Percentiles rank a stretch among this genome's conserved stretches.
Conservation (phyloP, 2,888 invertebrate species). For the Iselma pallidipennis region DNA sequence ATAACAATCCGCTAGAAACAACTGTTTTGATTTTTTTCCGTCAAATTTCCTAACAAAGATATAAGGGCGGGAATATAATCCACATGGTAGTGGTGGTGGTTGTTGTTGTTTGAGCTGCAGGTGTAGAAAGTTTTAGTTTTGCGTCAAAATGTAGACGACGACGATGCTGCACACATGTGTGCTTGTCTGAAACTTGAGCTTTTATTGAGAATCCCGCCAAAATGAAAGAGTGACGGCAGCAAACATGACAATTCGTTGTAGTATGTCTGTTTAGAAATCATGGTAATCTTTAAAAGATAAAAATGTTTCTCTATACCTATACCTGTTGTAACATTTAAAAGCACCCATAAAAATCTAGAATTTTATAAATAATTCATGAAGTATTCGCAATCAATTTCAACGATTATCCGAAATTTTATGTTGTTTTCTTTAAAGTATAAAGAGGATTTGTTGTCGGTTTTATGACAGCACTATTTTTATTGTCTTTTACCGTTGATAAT, state of each 20-base stretch:
- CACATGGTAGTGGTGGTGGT: not conserved
- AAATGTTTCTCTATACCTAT: not conserved
- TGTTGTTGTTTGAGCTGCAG: constrained; percentile 1
- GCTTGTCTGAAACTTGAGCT: constrained; percentile 5
- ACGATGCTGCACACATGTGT: not conserved
- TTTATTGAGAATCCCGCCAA: constrained; percentile 3
- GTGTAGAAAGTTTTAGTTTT: constrained; percentile 5
- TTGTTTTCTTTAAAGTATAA: not conserved
- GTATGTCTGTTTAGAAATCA: not conserved
- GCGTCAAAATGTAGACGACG: constrained; percentile 2
- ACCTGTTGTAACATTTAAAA: not conserved
- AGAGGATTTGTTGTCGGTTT: not conserved
- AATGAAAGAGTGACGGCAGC: not conserved
- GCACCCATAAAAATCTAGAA: not conserved
- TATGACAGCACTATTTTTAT: too few species aligned
- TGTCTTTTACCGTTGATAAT: too few species aligned
- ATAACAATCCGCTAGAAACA: not conserved
- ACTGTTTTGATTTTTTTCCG: not conserved
- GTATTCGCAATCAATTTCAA: too few species aligned
- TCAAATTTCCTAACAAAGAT: not conserved
- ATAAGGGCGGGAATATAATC: not conserved
- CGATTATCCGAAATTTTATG: not conserved
- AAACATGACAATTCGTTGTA: not conserved
- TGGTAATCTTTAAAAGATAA: not conserved
- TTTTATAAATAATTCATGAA: constrained; percentile 3